These are phyloP conservation scores for Aulostomus chinensis DNA, from an alignment of 2,797 vertebrate genomes.

Conservation along the genomic window DNA sequence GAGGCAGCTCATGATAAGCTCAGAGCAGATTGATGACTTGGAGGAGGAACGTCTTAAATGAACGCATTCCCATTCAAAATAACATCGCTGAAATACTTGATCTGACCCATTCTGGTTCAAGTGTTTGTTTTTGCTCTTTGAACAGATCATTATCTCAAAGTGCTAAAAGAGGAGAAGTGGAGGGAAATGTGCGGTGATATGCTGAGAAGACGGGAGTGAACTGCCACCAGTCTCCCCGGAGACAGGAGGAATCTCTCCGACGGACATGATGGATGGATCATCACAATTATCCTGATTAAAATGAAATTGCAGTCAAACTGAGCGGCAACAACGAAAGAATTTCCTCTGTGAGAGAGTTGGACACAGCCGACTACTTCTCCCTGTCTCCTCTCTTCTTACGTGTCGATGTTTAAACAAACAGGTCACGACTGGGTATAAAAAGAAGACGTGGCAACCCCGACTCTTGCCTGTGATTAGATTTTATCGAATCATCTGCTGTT, in stretches of 20 bases:
- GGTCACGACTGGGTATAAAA: too few species aligned
- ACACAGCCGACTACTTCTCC: too few species aligned
- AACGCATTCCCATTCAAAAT: conserved; percentile 5
- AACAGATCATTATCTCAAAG: conserved; percentile 17
- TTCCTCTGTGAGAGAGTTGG: too few species aligned
- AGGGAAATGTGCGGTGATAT: conserved; percentile 23
- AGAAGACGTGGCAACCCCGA: too few species aligned
- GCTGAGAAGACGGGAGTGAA: conserved; percentile 12
- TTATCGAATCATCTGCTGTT: too few species aligned
- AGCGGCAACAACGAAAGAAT: not conserved
- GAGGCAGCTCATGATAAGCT: conserved; percentile 13
- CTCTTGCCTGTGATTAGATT: too few species aligned
- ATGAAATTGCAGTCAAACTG: conserved; percentile 2
- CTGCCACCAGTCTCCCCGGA: conserved; percentile 40
- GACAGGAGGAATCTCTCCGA: conserved; percentile 43
- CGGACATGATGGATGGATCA: not conserved
- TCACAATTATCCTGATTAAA: conserved; percentile 1
- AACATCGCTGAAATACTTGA: conserved; percentile 26
- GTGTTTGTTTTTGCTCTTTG: conserved; percentile 19
- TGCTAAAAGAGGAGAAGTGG: conserved; percentile 9
- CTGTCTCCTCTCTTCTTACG: too few species aligned
- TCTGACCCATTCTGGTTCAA: conserved; percentile 24
- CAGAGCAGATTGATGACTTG: conserved; percentile 29
- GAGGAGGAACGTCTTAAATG: conserved; percentile 2
- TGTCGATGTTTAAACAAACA: too few species aligned